Percentiles rank a stretch among this genome's conserved stretches.
Conservation (phyloP, 2,888 invertebrate genomes). For the Molanna angustata region DNA sequence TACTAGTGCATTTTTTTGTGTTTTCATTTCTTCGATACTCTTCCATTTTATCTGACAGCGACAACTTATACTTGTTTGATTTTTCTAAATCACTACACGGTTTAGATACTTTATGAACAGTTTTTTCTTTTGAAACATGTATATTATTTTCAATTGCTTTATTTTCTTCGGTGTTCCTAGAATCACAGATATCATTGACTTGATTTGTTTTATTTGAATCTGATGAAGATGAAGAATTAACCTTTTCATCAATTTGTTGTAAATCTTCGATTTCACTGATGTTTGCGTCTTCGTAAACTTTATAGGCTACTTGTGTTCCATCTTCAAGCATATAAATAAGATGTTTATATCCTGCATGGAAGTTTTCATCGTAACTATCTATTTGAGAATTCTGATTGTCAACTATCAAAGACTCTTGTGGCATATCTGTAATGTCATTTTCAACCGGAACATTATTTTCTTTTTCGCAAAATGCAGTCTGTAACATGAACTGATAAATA, state of each 20-base stretch:
- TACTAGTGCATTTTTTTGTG: slow-evolving; percentile 4
- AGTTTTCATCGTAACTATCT: too few relatives aligned
- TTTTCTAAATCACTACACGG: not conserved
- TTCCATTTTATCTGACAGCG: not conserved
- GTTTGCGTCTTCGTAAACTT: too few relatives aligned
- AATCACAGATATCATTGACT: too few relatives aligned
- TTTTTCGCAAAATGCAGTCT: slow-evolving; percentile 37
- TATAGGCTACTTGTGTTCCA: too few relatives aligned
- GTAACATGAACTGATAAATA: slow-evolving; percentile 46
- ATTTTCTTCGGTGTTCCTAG: too few relatives aligned
- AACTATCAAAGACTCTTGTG: too few relatives aligned
- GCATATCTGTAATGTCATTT: too few relatives aligned
- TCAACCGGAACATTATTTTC: not conserved
- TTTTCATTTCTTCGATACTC: not conserved
- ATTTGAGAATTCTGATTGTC: too few relatives aligned
- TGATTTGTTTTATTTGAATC: not conserved
- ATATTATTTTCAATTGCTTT: too few relatives aligned
- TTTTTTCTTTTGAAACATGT: not conserved
- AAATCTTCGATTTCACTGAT: too few relatives aligned
- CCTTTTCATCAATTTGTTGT: not conserved
- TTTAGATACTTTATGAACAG: not conserved
- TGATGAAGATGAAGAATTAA: not conserved
- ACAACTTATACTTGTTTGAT: not conserved
- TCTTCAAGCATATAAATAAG: too few relatives aligned
- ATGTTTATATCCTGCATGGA: too few relatives aligned